Conservation (phyloP, 2,888 invertebrate species). For the Scaeva pyrastri region DNA sequence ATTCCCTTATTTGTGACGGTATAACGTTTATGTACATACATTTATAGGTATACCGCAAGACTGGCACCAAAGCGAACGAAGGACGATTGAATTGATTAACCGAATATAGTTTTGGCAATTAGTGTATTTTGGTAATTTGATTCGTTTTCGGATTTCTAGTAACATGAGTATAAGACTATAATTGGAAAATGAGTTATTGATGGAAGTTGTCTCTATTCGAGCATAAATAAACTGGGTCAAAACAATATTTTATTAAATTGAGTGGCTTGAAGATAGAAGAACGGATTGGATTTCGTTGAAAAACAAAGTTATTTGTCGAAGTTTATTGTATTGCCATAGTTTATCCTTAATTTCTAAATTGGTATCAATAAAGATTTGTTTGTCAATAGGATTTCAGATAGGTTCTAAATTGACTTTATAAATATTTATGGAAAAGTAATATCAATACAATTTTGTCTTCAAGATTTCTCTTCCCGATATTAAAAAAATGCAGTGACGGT, state of each 20-base stretch:
- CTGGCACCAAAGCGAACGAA: conserved; percentile 6
- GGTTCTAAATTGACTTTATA: not conserved
- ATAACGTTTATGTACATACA: not conserved
- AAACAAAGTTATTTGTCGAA: not conserved
- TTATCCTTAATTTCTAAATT: not conserved
- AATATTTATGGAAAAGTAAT: not conserved
- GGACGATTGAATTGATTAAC: conserved; percentile 25
- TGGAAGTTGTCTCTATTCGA: not conserved
- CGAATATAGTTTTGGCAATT: conserved; percentile 36
- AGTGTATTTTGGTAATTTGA: conserved; percentile 45
- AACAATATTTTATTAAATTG: conserved; percentile 1
- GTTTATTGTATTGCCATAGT: not conserved
- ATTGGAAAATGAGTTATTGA: conserved; percentile 44
- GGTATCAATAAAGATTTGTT: not conserved
- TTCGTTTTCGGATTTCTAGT: not conserved
- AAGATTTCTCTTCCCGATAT: not conserved
- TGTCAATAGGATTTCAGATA: not conserved
- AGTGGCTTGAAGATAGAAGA: not conserved
- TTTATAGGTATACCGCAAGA: not conserved
- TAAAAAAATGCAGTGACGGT: not conserved
- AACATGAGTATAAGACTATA: not conserved
- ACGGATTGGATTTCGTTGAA: not conserved
- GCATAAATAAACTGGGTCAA: conserved; percentile 1
- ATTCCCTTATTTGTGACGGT: not conserved
- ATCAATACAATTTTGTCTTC: not conserved